Percentiles rank a stretch among this genome's conserved stretches.
phyloP scores from a whole-genome alignment of 2,797 vertebrate genomes.

The Oreochromis mossambicus region DNA sequence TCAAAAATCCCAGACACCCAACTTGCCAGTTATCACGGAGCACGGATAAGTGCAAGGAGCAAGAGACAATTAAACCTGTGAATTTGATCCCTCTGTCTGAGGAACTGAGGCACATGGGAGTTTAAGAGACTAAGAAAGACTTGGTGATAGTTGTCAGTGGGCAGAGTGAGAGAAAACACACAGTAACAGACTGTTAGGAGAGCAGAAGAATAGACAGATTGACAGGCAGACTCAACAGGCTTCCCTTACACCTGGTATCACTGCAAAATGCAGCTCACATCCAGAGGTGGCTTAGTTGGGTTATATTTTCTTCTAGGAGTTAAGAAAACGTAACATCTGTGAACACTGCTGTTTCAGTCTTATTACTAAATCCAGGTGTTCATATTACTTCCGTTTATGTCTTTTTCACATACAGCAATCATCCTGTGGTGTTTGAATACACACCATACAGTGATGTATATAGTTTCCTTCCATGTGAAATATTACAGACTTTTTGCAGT shows the following conservation, averaged over 20 bases:
- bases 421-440: not conserved
- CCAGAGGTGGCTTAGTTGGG: not conserved
- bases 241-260: slow-evolving; percentile 8
- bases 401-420: not conserved
- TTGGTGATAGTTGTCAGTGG: not conserved
- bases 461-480: not conserved
- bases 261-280: not conserved
- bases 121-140: not conserved
- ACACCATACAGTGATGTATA: not conserved
- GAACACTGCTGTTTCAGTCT: not conserved
- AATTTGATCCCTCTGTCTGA: slow-evolving; percentile 24
- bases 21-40: not conserved
- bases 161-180: not conserved
- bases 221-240: slow-evolving; percentile 10
- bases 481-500: not conserved
- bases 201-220: not conserved
- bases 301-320: slow-evolving; percentile 6
- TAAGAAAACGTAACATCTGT: not conserved
- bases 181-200: not conserved
- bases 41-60: slow-evolving; percentile 16
- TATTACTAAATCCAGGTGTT: not conserved
- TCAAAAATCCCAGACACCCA: slow-evolving; percentile 28
- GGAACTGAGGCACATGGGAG: not conserved
- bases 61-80: slow-evolving; percentile 50
- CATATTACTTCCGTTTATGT: not conserved